Base-by-base conservation (phyloP, 1,140 invertebrate species). In the Carcinoscorpius rotundicauda region DNA sequence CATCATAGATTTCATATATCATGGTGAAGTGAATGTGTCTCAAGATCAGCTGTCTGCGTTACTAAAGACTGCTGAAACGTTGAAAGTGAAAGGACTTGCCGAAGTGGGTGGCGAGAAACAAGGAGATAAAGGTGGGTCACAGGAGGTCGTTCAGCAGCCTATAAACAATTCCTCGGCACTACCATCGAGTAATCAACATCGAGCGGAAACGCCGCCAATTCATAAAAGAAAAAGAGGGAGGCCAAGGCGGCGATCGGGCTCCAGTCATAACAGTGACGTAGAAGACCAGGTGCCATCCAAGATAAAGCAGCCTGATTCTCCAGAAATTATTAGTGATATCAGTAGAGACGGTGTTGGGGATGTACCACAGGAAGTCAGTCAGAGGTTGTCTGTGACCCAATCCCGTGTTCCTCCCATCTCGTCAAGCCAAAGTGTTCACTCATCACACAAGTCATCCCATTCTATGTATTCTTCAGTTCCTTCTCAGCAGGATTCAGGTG, bases 1-100 rank as follows among this genome's bases (percentile, higher is more conserved):
- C 2, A 85, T 95, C 9, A 79, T 95, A 4, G 89, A 93, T 70
- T 95, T 92, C 74, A 94, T 94, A 88, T 95, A 95, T 77, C 84
- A 86, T 61, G 91, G 91, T 0, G 90, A 93, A 78, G 89, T 93
- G 4, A 93, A 90, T 73, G 88, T 93, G 5, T 86, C 86, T 10
- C 88, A 92, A 72, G 87, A 90, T 56, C 86, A 91, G 72, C 81
- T 93, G 52, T 82, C 83, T 4, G 82, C 84, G 3, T 81, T 94
- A 6, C 81, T 94, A 68, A 86, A 86, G 75, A 85, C 90, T 2
- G 91, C 90, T 1, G 86, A 91, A 75, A 84, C 87, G 52, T 76
- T 93, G 6, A 87, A 89, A 75, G 91, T 93, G 55, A 92, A 82
- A 79, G 92, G 89, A 49, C 78, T 93, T 48, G 87, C 89, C 58